These are phyloP conservation scores for Acanthopleura granulata DNA, from an alignment of 2,888 invertebrate genomes.

Conservation along the genomic window DNA sequence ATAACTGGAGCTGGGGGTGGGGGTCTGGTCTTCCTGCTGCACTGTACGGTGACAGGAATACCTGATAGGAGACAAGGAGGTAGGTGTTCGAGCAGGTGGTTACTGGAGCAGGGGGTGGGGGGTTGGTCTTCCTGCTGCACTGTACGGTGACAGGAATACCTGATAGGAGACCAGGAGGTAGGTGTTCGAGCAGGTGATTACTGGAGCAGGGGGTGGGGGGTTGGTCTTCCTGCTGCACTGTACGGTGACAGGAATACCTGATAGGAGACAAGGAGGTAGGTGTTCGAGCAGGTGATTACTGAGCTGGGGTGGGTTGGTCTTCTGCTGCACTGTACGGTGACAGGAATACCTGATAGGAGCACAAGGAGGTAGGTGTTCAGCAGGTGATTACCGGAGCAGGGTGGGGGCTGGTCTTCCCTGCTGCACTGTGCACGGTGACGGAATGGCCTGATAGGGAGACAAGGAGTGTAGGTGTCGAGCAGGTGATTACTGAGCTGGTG, in stretches of 20 bases:
- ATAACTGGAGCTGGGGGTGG: slow-evolving; percentile 31
- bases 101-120: too few relatives aligned
- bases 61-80: neutral
- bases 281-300: slow-evolving; percentile 18
- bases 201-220: slow-evolving; percentile 25
- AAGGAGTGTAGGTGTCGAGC: neutral
- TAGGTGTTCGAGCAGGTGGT: too few relatives aligned
- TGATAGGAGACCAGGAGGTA: neutral
- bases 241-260: neutral
- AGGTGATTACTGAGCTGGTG: slow-evolving; percentile 25
- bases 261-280: neutral
- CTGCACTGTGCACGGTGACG: too few relatives aligned
- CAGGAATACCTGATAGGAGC: neutral
- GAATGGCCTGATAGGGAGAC: neutral
- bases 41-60: neutral
- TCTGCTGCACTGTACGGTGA: neutral
- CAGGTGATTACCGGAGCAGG: too few relatives aligned
- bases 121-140: too few relatives aligned
- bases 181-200: slow-evolving; percentile 4
- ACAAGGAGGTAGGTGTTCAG: too few relatives aligned
- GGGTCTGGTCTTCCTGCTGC: too few relatives aligned
- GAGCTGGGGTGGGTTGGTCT: slow-evolving; percentile 27
- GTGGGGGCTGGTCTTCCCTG: too few relatives aligned
- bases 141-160: neutral
- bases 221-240: too few relatives aligned